A percentile compares a stretch with the other conserved stretches of the same genome.
Conservation (phyloP, 2,113 vertebrate genomes). For the Oreochromis tanganicae region DNA sequence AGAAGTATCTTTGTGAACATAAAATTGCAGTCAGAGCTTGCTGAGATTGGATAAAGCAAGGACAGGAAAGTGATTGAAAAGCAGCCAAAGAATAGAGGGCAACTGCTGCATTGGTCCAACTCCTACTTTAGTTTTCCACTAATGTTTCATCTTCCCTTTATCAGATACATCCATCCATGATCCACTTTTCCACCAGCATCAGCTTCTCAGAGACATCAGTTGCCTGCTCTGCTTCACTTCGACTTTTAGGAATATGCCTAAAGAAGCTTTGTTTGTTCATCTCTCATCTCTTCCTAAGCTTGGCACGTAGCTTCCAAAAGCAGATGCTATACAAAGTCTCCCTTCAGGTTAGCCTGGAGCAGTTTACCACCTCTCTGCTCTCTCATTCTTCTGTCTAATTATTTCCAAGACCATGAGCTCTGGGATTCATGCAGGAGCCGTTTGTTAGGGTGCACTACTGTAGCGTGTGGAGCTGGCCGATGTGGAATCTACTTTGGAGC, state of each 20-base stretch:
- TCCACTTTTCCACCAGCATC: background rate
- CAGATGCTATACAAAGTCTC: constrained; percentile 27
- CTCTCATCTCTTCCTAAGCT: constrained; percentile 1
- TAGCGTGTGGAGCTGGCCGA: constrained; percentile 10
- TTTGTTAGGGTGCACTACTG: constrained; percentile 18
- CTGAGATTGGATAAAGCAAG: background rate
- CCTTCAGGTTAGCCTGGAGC: constrained; percentile 48
- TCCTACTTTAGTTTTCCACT: background rate
- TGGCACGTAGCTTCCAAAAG: background rate
- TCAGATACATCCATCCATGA: constrained; percentile 3
- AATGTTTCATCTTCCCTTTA: constrained; percentile 13
- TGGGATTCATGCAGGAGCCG: constrained; percentile 19
- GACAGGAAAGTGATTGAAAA: background rate
- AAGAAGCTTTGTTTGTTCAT: constrained; percentile 41
- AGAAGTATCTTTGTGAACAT: background rate
- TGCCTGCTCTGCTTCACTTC: background rate
- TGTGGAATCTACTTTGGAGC: constrained; percentile 9
- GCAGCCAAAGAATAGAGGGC: background rate
- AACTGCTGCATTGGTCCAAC: background rate
- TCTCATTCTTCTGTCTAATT: constrained; percentile 49
- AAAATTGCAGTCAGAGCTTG: background rate
- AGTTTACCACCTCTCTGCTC: constrained; percentile 19
- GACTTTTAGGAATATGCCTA: constrained; percentile 38
- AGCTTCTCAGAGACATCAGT: background rate
- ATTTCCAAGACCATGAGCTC: constrained; percentile 26